Base-by-base conservation (phyloP, 2,888 invertebrate species). In the Xestia c-nigrum region DNA sequence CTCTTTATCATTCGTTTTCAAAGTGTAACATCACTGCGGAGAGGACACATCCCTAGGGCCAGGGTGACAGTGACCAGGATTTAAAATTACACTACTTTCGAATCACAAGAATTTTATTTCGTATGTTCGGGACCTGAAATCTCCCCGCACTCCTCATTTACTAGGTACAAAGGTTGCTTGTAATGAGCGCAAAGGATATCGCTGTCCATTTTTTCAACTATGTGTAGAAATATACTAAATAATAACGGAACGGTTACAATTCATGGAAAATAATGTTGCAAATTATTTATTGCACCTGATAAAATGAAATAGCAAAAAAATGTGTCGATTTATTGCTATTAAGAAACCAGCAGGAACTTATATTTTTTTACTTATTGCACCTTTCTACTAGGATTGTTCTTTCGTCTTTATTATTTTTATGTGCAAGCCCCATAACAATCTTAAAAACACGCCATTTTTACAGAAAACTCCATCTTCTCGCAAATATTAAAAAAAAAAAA, bases 221-320 rank as follows among this genome's bases (percentile, higher is more conserved):
- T 4, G 21, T 7, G 6, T 10, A 43, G 1, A 57, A 3, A 6
- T 50, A 24, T 14, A 6, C 14, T 24, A 57, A 24, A 16, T 31
- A 7, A 16, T 31, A 31, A 19, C 31, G 4, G 31, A 9, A 31
- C 19, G 19, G 16, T 16, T 1, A 38, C 9, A 52, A n/a, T 38
- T n/a, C 10, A n/a, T 4, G 10, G n/a, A 40, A 40, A 68, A n/a
- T 31, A 46, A 31, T 16, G 6, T 12, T 6, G 5, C 43, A 5
- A 21, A n/a, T 38, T 12, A 3, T 47, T 47, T 14, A n/a, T 5
- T 65, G 12, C 76, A 63, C 81, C 82, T 85, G 0, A 9, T 24
- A 3, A 69, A 63, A 69, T 21, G 0, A 46, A 52, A 65, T 52
- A 85, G 76, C 72, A 84, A 38, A 14, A 10, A 3, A 6, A 10